A percentile compares a stretch with the other conserved stretches of the same genome.
Conservation (phyloP, 2,113 vertebrate species). For the Nycticorax nycticorax region DNA sequence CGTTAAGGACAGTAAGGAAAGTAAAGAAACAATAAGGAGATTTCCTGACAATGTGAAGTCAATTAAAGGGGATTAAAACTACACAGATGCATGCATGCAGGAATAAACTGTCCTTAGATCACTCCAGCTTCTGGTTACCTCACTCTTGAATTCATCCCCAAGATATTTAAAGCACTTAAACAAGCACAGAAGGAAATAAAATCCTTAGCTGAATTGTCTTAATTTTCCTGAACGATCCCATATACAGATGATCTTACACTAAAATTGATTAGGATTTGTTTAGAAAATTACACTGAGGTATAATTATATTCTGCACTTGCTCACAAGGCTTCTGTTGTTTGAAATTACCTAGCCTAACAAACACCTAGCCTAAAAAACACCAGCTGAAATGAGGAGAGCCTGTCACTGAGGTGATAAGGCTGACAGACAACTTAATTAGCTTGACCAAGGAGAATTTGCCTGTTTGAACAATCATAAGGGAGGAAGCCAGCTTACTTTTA, state of each 20-base stretch:
- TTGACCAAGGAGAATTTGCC: constrained; percentile 8
- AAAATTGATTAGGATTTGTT: not conserved
- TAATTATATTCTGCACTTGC: not conserved
- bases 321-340: not conserved
- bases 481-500: not conserved
- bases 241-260: not conserved
- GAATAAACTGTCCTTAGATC: not conserved
- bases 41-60: not conserved
- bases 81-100: not conserved
- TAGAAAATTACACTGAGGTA: not conserved
- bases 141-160: not conserved
- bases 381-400: not conserved
- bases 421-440: constrained; percentile 49
- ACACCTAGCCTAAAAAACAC: not conserved
- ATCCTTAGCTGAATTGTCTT: not conserved
- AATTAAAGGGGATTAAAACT: not conserved
- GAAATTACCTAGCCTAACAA: not conserved
- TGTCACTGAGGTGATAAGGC: constrained; percentile 31
- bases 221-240: not conserved
- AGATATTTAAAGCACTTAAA: not conserved
- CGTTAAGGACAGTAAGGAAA: not conserved
- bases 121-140: not conserved
- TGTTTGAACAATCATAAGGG: not conserved
- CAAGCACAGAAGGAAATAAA: not conserved
- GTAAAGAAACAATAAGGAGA: not conserved